Conservation (phyloP, 2,888 invertebrate species). For the Dicyrtomina minuta region DNA sequence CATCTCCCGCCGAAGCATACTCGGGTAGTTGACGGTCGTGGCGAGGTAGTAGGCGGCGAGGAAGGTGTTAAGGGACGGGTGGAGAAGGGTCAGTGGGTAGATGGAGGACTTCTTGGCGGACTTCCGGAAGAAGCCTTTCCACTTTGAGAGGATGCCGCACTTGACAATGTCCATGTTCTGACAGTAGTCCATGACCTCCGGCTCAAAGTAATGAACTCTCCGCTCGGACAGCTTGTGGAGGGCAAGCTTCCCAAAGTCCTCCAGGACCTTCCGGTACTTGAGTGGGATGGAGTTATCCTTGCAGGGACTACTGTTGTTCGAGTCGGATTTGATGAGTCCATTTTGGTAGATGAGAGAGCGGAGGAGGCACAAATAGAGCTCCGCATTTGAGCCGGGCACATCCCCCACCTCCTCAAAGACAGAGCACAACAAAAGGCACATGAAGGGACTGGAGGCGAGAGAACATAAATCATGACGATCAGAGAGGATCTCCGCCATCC, state of each 20-base stretch:
- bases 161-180: constrained; percentile 53
- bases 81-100: constrained; percentile 57
- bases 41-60: constrained; percentile 63
- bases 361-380: constrained; percentile 58
- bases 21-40: constrained; percentile 61
- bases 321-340: constrained; percentile 54
- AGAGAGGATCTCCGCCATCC: constrained; percentile 51
- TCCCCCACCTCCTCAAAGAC: constrained; percentile 60
- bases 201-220: constrained; percentile 42
- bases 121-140: constrained; percentile 53
- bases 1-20: constrained; percentile 60
- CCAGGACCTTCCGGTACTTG: constrained; percentile 59
- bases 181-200: constrained; percentile 47
- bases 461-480: constrained; percentile 55
- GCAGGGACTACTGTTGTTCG: constrained; percentile 24
- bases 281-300: constrained; percentile 54
- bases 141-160: constrained; percentile 60
- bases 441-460: constrained; percentile 61
- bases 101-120: constrained; percentile 26
- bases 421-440: constrained; percentile 61
- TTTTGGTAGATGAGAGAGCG: constrained; percentile 59
- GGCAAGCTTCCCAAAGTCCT: constrained; percentile 62
- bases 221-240: constrained; percentile 60
- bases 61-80: constrained; percentile 61
- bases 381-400: constrained; percentile 58